Base-by-base conservation (phyloP, 2,888 invertebrate genomes). In the Meiosimyza platycephala region DNA sequence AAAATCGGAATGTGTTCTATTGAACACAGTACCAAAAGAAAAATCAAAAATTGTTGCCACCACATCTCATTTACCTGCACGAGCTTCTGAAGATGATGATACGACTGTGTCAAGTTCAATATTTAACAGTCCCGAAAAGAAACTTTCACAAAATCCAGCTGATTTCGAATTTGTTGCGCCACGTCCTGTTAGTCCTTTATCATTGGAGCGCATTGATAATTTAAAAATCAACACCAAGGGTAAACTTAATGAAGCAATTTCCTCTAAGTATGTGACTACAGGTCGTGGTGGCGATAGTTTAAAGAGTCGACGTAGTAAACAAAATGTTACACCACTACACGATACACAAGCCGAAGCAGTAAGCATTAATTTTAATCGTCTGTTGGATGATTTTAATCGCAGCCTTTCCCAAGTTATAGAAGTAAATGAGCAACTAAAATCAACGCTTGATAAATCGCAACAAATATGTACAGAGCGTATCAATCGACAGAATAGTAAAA, bases 371-470 rank as follows among this genome's bases (percentile, higher is more conserved):
- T 81, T 84, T 47, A 79, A 78, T 54, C 78, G 82, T 71, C 76
- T 85, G 6, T 74, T 85, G 13, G 77, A 80, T 52, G 83, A 84
- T 67, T 85, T 85, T 52, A 85, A 85, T 76, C 80, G 81, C 55
- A 84, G 83, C 69, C 76, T 85, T 1, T 80, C 83, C 1, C 82
- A 85, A 69, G 85, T 83, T 0, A 81, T 85, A 68, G 78, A 82
- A 75, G 84, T 83, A 0, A 84, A 85, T 76, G 79, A 84, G 59
- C 80, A 83, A 64, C 67, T 85, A 5, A 83, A 84, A 75, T 76
- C 74, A 22, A 80, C 80, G 0, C 74, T 81, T 2, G 78, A 78
- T 48, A 81, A 81, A 70, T 80, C 82, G 0, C 78, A 80, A 48
- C 73, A 80, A 60, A 78, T 81, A 16, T 76, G 78, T 71, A 76